Evolutionary conservation across 2,113 vertebrate genomes (phyloP).

Genomic region (Etia nguti): DNA sequence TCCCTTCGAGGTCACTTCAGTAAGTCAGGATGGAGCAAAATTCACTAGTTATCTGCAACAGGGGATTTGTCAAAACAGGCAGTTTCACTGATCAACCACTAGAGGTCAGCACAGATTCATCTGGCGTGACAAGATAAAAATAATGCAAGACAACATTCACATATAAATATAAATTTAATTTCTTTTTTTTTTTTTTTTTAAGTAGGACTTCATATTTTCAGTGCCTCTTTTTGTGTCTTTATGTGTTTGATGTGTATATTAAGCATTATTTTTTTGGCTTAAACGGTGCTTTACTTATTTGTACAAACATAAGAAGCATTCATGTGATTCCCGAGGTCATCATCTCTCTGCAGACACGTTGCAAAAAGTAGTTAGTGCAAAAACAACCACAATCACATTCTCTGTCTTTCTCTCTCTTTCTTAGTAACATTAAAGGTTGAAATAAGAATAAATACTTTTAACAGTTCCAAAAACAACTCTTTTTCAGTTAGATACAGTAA

Average conservation of each 20-base stretch:
- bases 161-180: conserved; percentile 64
- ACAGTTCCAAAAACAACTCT: neutral
- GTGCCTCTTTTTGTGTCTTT: neutral
- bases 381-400: conserved; percentile 17
- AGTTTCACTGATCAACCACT: neutral
- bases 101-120: conserved; percentile 1
- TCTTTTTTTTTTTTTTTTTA: neutral
- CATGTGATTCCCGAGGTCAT: neutral
- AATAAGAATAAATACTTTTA: neutral
- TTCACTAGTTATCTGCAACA: neutral
- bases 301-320: conserved; percentile 38
- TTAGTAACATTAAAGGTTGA: conserved; percentile 1
- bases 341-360: conserved; percentile 3
- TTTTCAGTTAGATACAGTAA: neutral
- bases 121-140: neutral
- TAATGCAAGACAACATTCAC: neutral
- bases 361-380: conserved; percentile 43
- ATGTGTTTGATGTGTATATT: neutral
- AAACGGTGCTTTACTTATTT: neutral
- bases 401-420: neutral
- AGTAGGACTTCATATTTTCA: conserved; percentile 4
- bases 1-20: neutral
- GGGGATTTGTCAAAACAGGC: neutral
- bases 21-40: neutral
- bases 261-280: conserved; percentile 20